Evolutionary conservation across 1,140 invertebrate species (phyloP).

Genomic region (Protaetia brevitarsis): DNA sequence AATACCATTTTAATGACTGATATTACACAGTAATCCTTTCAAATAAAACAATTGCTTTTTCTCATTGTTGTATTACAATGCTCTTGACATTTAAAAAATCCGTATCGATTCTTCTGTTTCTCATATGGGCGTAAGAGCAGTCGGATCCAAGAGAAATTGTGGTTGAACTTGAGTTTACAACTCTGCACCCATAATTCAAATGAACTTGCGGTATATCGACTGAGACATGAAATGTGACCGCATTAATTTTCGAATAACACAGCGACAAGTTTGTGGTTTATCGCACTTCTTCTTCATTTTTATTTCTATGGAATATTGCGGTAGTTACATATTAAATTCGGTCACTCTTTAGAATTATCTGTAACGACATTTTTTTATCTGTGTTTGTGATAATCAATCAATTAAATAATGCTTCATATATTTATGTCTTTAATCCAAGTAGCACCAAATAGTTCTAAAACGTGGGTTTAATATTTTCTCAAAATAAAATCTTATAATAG

Average conservation of each 20-base stretch:
- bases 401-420: too few relatives aligned
- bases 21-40: not conserved
- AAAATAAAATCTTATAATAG: too few relatives aligned
- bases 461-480: too few relatives aligned
- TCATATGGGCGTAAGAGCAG: conserved; percentile 1
- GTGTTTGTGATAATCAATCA: too few relatives aligned
- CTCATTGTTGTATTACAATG: not conserved
- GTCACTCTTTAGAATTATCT: too few relatives aligned
- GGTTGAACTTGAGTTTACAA: not conserved
- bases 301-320: too few relatives aligned
- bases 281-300: too few relatives aligned
- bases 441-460: too few relatives aligned
- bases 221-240: too few relatives aligned
- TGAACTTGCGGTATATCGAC: not conserved
- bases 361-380: too few relatives aligned
- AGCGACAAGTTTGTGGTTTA: not conserved
- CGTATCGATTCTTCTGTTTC: not conserved
- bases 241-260: not conserved
- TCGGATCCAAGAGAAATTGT: conserved; percentile 5
- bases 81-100: conserved; percentile 19
- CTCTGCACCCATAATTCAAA: not conserved
- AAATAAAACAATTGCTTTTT: conserved; percentile 1
- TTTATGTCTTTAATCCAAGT: too few relatives aligned
- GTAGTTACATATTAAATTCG: too few relatives aligned
- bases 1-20: not conserved